Conservation (phyloP, 2,888 invertebrate genomes). For the Chirona hameri region DNA sequence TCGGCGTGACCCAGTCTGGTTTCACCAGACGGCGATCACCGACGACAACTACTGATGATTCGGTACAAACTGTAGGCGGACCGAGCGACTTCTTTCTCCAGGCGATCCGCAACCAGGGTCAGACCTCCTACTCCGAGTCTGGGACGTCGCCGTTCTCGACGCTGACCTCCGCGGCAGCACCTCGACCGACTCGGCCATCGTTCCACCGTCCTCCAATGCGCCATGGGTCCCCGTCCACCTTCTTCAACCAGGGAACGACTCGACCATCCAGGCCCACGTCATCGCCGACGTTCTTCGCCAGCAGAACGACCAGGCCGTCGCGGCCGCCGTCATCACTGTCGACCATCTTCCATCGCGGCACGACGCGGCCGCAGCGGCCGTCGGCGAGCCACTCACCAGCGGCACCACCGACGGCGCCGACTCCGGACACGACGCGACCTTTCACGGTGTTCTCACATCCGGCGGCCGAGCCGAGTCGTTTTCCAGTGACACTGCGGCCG, state of each 20-base stretch:
- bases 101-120: background rate
- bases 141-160: background rate
- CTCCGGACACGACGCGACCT: background rate
- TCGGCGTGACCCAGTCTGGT: background rate
- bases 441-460: background rate
- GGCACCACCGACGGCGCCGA: background rate
- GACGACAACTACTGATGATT: background rate
- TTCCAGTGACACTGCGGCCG: background rate
- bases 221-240: background rate
- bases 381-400: background rate
- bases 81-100: background rate
- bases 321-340: background rate
- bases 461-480: background rate
- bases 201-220: background rate
- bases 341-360: background rate
- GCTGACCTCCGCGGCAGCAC: background rate
- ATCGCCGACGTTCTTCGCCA: background rate
- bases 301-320: background rate
- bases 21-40: background rate
- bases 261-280: background rate
- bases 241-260: background rate
- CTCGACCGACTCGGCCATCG: background rate
- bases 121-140: background rate
- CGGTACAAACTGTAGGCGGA: background rate
- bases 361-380: constrained; percentile 2